A percentile compares a stretch with the other conserved stretches of the same genome.
These are phyloP conservation scores for Monodelphis domestica DNA, from an alignment of 2,797 vertebrate species.

Conservation along the genomic window DNA sequence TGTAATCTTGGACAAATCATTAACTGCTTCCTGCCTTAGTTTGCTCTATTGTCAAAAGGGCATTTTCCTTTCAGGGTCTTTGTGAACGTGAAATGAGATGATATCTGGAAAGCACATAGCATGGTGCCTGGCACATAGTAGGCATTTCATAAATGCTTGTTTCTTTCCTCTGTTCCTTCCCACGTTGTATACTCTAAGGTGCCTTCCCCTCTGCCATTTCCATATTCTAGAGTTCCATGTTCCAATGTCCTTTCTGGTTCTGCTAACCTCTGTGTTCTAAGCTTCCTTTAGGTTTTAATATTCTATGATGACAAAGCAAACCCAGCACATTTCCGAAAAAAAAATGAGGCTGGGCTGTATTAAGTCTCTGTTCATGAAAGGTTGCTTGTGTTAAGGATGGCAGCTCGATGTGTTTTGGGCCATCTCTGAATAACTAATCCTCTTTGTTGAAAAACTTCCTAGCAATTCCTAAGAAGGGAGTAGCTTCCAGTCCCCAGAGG, in stretches of 20 bases:
- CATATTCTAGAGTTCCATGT: neutral
- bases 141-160: neutral
- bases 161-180: neutral
- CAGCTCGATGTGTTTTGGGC: neutral
- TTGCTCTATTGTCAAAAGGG: neutral
- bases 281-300: neutral
- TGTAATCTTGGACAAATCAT: too few species aligned
- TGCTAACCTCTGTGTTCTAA: too few species aligned
- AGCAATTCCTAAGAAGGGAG: neutral
- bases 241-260: neutral
- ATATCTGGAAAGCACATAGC: neutral
- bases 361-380: neutral
- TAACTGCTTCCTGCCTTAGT: neutral
- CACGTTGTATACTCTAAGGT: neutral
- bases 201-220: neutral
- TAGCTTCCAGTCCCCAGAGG: neutral
- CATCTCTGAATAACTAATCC: constrained; percentile 4
- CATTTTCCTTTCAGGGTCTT: neutral
- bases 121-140: too few species aligned
- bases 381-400: constrained; percentile 8
- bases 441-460: constrained; percentile 21
- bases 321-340: neutral
- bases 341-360: neutral
- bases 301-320: constrained; percentile 27
- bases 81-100: neutral